Percentiles rank a stretch among this genome's conserved stretches.
phyloP scores from a whole-genome alignment of 2,888 invertebrate genomes.

The Eupithecia insigniata region DNA sequence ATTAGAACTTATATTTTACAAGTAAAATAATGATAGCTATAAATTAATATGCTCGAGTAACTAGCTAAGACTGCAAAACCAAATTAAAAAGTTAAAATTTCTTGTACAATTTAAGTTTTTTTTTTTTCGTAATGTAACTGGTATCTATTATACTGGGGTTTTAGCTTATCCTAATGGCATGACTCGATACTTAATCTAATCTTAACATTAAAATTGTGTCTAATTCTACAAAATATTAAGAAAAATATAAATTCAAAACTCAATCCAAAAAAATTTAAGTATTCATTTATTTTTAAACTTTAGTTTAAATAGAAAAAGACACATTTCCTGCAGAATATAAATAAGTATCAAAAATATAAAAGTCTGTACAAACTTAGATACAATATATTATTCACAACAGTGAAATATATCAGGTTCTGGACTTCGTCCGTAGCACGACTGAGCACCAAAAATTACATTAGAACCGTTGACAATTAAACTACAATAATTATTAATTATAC shows the following conservation, averaged over 20 bases:
- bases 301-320: slow-evolving; percentile 36
- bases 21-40: background rate
- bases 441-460: slow-evolving; percentile 75
- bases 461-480: slow-evolving; percentile 47
- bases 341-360: slow-evolving; percentile 53
- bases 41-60: background rate
- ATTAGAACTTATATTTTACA: slow-evolving; percentile 19
- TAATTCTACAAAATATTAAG: slow-evolving; percentile 19
- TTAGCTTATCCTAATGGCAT: slow-evolving; percentile 77
- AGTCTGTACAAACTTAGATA: slow-evolving; percentile 76
- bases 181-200: slow-evolving; percentile 77
- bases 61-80: background rate
- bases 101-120: background rate
- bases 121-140: background rate
- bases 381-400: slow-evolving; percentile 70
- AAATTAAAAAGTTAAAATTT: background rate
- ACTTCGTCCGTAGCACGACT: slow-evolving; percentile 79
- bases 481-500: slow-evolving; percentile 18
- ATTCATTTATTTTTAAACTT: background rate
- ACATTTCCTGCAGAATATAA: slow-evolving; percentile 45
- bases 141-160: slow-evolving; percentile 6
- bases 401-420: slow-evolving; percentile 73
- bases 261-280: background rate
- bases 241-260: too few relatives aligned
- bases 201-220: slow-evolving; percentile 49